Evolutionary conservation across 2,888 invertebrate species (phyloP).

Genomic region (Hemistola chrysoprasaria): DNA sequence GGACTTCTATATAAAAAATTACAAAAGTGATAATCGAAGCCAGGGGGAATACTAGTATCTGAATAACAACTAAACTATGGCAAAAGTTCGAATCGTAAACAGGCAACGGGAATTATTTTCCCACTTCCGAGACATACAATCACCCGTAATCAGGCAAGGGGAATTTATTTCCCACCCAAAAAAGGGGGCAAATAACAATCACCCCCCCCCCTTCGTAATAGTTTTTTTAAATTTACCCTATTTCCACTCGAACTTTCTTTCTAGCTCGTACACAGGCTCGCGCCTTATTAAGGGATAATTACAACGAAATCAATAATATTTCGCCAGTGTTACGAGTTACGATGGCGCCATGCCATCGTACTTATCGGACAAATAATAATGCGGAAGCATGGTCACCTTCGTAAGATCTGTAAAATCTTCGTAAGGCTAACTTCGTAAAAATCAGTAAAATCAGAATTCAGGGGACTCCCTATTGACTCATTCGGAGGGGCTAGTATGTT

Average conservation of each 20-base stretch:
- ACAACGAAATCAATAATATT: no score
- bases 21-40: slow-evolving; percentile 12
- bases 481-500: no score
- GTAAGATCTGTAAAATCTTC: no score
- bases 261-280: slow-evolving; percentile 6
- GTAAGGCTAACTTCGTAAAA: no score
- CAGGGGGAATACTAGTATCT: slow-evolving; percentile 16
- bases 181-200: slow-evolving; percentile 6
- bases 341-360: no score
- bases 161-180: slow-evolving; percentile 24
- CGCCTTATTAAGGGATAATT: slow-evolving; percentile 5
- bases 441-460: no score
- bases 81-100: slow-evolving; percentile 9
- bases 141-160: slow-evolving; percentile 17
- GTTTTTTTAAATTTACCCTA: slow-evolving; percentile 4
- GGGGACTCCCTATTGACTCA: no score
- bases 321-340: no score
- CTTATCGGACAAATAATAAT: no score
- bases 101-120: slow-evolving; percentile 22
- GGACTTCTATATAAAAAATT: slow-evolving; percentile 4
- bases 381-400: no score
- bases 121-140: slow-evolving; percentile 18
- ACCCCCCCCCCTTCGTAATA: slow-evolving; percentile 7
- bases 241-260: slow-evolving; percentile 2
- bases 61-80: slow-evolving; percentile 12